Evolutionary conservation across 2,888 invertebrate species (phyloP), one percentile per base, ranked within the genome.

Genomic region (Serrognathus titanus): DNA sequence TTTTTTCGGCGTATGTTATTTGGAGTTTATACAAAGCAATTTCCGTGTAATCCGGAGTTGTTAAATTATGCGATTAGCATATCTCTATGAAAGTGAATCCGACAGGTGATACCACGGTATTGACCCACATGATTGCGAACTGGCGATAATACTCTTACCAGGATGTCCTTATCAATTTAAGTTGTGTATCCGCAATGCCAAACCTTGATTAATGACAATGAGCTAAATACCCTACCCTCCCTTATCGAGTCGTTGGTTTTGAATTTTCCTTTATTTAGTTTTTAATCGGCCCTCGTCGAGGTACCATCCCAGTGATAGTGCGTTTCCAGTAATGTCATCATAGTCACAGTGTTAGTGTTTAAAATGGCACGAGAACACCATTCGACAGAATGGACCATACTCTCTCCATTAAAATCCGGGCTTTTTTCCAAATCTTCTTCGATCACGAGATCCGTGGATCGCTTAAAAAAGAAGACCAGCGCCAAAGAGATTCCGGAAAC

Each of bases 331-430:
- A 31, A 31, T 31, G 6, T 10, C n/a, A n/a, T n/a, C n/a, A n/a
- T n/a, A n/a, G 39, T n/a, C 40, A 12, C 4, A 11, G 40, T 40
- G 10, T 12, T 40, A 12, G 40, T 40, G 11, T 6, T 3, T 11
- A 48, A n/a, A n/a, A 53, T 52, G 52, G 43, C 20, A 31, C 5
- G 12, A 12, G 52, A 81, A 73, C 72, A 81, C 75, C 72, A 80
- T 76, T 66, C 80, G 71, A 81, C 81, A 7, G 81, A 83, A 64
- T 82, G 80, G 76, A 87, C 87, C 6, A 76, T 85, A 48, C 69
- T 84, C 13, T 83, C 82, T 65, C 82, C 83, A 1, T 63, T 84
- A 66, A 83, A 77, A 79, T 82, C 81, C 61, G 83, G 79, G 61
- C 75, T 81, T 60, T 81, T 78, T 75, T 79, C 80, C 66, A 82